A percentile compares a stretch with the other conserved stretches of the same genome.
Evolutionary conservation across 2,113 vertebrate species (phyloP).

Genomic region (Saimiri boliviensis): DNA sequence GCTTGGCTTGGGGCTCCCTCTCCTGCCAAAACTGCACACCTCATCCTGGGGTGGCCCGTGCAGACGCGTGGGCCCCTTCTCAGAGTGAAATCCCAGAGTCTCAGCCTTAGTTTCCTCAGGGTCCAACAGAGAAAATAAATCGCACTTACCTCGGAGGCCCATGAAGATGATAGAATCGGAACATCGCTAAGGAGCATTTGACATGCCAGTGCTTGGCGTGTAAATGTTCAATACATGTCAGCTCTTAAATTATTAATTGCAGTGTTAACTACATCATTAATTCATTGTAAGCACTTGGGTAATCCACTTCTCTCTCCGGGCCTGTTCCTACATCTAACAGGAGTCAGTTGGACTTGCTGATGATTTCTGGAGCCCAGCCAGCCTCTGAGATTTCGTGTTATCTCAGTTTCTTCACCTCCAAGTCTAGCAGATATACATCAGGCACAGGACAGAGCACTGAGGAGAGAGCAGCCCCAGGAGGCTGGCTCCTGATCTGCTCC

Average conservation of each 20-base stretch:
- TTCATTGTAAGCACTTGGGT: neutral
- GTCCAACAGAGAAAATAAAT: neutral
- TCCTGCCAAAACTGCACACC: neutral
- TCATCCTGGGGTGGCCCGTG: neutral
- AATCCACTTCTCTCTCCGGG: neutral
- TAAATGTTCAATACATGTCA: neutral
- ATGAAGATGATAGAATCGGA: slow-evolving; percentile 21
- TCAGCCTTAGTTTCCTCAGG: slow-evolving; percentile 55
- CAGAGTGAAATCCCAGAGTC: neutral
- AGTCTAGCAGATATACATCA: too few species aligned
- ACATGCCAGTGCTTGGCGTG: neutral
- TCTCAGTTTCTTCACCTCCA: neutral
- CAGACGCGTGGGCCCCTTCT: neutral
- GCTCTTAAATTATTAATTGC: neutral
- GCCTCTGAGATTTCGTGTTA: neutral
- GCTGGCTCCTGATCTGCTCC: neutral
- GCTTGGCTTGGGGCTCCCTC: neutral
- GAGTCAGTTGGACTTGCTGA: too few species aligned
- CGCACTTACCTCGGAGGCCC: neutral
- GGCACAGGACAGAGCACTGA: neutral
- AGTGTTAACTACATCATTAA: neutral
- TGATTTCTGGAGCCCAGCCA: neutral
- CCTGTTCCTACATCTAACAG: neutral
- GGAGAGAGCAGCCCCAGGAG: neutral
- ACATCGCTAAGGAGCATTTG: neutral